These are phyloP conservation scores for Podiceps cristatus DNA, from an alignment of 2,113 vertebrate genomes.

Conservation along the genomic window DNA sequence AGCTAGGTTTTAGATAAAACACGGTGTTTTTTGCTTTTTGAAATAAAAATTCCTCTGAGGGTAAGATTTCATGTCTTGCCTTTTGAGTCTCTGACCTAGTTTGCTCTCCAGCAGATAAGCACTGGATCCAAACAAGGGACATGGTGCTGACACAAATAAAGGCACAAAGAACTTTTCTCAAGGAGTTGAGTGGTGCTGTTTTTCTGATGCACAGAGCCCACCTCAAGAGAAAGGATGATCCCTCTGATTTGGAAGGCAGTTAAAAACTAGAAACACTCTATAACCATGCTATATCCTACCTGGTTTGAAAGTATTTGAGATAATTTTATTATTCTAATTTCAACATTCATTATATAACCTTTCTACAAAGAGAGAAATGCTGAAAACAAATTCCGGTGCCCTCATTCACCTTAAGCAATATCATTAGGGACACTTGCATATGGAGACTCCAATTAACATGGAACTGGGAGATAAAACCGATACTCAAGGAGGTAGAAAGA, in stretches of 20 bases:
- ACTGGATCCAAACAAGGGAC: background rate
- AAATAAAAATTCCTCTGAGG: background rate
- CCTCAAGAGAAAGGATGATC: background rate
- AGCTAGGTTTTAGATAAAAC: background rate
- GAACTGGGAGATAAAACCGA: background rate
- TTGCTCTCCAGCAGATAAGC: background rate
- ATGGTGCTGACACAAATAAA: background rate
- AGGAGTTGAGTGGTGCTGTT: background rate
- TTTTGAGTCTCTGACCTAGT: background rate
- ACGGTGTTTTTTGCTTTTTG: background rate
- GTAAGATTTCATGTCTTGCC: background rate
- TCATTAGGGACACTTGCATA: background rate
- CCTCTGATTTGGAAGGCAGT: background rate
- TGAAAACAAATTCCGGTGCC: background rate
- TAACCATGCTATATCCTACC: background rate
- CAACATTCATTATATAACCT: background rate
- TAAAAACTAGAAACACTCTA: background rate
- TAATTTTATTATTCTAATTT: background rate
- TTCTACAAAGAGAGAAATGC: background rate
- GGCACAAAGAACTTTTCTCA: background rate
- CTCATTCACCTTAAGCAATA: background rate
- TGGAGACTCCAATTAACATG: background rate
- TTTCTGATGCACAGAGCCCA: background rate
- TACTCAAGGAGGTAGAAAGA: background rate
- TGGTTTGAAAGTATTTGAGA: background rate